Evolutionary conservation across 2,888 invertebrate genomes (phyloP).

Genomic region (Mystacides longicornis): DNA sequence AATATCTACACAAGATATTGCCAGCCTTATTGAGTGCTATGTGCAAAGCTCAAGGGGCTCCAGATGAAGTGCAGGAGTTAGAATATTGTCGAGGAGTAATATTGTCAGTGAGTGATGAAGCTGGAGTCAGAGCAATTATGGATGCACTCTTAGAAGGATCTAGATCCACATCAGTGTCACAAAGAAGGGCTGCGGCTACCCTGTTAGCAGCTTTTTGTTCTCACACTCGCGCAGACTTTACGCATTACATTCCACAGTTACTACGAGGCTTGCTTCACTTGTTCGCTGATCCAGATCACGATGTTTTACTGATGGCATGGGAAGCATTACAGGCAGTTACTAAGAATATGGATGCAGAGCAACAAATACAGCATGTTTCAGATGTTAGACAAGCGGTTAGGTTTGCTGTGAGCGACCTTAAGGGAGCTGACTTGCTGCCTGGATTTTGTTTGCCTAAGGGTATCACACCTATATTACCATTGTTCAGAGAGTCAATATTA

Average conservation of each 20-base stretch:
- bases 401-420: slow-evolving; percentile 80
- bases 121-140: slow-evolving; percentile 79
- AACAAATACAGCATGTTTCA: slow-evolving; percentile 78
- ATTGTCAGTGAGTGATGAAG: slow-evolving; percentile 81
- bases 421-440: slow-evolving; percentile 69
- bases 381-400: slow-evolving; percentile 91
- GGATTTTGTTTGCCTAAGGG: slow-evolving; percentile 94
- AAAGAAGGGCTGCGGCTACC: slow-evolving; percentile 76
- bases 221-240: slow-evolving; percentile 81
- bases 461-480: slow-evolving; percentile 86
- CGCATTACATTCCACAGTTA: slow-evolving; percentile 80
- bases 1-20: slow-evolving; percentile 85
- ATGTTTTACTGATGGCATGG: slow-evolving; percentile 80
- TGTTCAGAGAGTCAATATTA: slow-evolving; percentile 93
- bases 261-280: slow-evolving; percentile 80
- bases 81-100: slow-evolving; percentile 92
- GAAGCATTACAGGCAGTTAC: slow-evolving; percentile 86
- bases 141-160: slow-evolving; percentile 77
- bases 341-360: slow-evolving; percentile 76
- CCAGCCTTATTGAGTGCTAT: slow-evolving; percentile 80
- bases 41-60: slow-evolving; percentile 58
- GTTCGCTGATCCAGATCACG: slow-evolving; percentile 73
- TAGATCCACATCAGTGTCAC: slow-evolving; percentile 53
- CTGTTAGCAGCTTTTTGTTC: slow-evolving; percentile 85
- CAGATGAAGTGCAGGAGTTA: slow-evolving; percentile 64